Base-by-base conservation (phyloP, 2,888 invertebrate genomes). In the Graphium colonna region DNA sequence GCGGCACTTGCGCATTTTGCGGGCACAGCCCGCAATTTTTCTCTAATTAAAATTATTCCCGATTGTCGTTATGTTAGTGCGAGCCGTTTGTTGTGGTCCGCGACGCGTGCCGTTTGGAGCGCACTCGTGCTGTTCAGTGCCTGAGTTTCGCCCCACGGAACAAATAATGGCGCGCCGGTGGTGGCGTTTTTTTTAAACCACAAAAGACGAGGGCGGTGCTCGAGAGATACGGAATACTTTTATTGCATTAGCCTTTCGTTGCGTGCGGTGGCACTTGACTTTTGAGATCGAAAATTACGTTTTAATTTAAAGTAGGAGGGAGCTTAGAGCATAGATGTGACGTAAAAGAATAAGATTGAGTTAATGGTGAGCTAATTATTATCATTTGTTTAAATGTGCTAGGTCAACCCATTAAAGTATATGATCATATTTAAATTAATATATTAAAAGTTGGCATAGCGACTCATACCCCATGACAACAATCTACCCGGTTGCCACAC, bases 31-130 rank as follows among this genome's bases (percentile, higher is more conserved):
- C 76, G 82, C 77, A 82, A 79, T 88, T 88, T 89, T 89, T 88
- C 85, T 88, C 88, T 88, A 89, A 89, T 89, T 89, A 88, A 89
- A 89, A 86, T 86, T 82, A 88, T 87, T 73, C 36, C 75, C 80
- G 81, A 89, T 88, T 89, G 89, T 89, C 82, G 83, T 84, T 71
- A 63, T 64, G 67, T 72, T 59, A 58, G 53, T 60, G 62, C 75
- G 61, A 74, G 77, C 74, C 84, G 85, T 87, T 87, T 88, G 87
- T 85, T 84, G 84, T 79, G 84, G 80, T 71, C 75, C 68, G 69
- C 71, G 87, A 82, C 87, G 85, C 87, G 87, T 87, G 87, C 78
- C 80, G 68, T 79, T 75, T 81, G 62, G 72, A 86, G 84, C 63
- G 70, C 77, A 71, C 86, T 86, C 73, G 77, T 84, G 84, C 85